phyloP scores from a whole-genome alignment of 2,113 vertebrate genomes.

The Oreocharis arfaki region DNA sequence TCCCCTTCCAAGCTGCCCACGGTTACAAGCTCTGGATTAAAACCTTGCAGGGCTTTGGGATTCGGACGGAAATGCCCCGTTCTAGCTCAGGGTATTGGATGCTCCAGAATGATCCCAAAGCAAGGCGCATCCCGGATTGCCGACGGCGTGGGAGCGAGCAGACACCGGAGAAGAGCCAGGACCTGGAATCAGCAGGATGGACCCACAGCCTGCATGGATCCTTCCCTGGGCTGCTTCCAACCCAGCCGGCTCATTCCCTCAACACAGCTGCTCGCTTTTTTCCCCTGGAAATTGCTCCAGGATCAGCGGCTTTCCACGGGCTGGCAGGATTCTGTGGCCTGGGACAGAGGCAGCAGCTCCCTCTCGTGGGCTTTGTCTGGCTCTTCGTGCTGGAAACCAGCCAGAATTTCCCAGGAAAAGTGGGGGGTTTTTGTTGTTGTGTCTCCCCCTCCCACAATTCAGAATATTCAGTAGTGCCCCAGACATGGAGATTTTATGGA shows the following conservation, averaged over 20 bases:
- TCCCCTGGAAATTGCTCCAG: background rate
- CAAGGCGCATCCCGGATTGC: background rate
- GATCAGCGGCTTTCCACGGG: background rate
- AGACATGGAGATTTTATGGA: background rate
- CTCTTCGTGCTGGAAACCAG: background rate
- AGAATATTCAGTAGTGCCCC: background rate
- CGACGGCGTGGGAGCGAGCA: fast-evolving
- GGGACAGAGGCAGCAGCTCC: constrained; percentile 22
- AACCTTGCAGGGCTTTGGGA: background rate
- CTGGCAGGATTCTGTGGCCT: background rate
- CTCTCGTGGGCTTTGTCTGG: constrained; percentile 27
- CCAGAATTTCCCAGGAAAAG: background rate
- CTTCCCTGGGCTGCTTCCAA: background rate
- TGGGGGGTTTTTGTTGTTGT: fast-evolving
- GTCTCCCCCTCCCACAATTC: background rate
- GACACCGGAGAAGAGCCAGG: background rate
- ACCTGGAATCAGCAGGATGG: background rate
- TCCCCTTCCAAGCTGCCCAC: background rate
- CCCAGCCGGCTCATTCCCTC: background rate
- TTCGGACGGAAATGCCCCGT: fast-evolving
- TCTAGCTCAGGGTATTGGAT: background rate
- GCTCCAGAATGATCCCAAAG: background rate
- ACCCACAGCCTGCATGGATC: background rate
- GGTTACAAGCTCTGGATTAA: background rate
- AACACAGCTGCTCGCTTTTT: fast-evolving